A percentile compares a stretch with the other conserved stretches of the same genome.
These are phyloP conservation scores for Alosa sapidissima DNA, from an alignment of 2,797 vertebrate species.

Conservation along the genomic window DNA sequence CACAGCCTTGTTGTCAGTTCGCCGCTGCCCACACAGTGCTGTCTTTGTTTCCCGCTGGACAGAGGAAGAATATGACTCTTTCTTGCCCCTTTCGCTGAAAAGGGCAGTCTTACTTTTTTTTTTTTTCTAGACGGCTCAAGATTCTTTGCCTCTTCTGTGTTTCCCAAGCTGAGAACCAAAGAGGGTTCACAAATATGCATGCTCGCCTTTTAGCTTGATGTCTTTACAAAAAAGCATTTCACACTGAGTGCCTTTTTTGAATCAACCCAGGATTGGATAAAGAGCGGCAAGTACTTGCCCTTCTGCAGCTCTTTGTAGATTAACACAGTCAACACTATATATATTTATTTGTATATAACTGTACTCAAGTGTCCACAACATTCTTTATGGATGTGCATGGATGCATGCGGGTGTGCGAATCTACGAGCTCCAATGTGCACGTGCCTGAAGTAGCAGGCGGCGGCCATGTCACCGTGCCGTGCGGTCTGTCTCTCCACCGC, in stretches of 20 bases:
- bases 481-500: slow-evolving; percentile 34
- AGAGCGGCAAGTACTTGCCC: background rate
- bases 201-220: background rate
- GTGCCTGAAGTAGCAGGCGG: background rate
- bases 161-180: background rate
- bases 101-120: background rate
- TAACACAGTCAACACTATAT: background rate
- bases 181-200: background rate
- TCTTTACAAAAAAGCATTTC: background rate
- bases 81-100: background rate
- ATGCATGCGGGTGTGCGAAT: background rate
- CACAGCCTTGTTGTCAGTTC: slow-evolving; percentile 39
- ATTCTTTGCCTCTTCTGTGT: background rate
- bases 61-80: slow-evolving; percentile 19
- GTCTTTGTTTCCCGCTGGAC: slow-evolving; percentile 45
- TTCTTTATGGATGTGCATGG: background rate
- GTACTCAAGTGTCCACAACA: background rate
- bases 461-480: background rate
- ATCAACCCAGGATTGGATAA: background rate
- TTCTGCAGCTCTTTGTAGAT: background rate
- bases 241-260: background rate
- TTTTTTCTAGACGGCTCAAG: background rate
- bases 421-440: background rate
- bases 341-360: background rate
- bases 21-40: slow-evolving; percentile 35